These are phyloP conservation scores for Fragum whitleyi DNA, from an alignment of 2,888 invertebrate species.

Conservation along the genomic window DNA sequence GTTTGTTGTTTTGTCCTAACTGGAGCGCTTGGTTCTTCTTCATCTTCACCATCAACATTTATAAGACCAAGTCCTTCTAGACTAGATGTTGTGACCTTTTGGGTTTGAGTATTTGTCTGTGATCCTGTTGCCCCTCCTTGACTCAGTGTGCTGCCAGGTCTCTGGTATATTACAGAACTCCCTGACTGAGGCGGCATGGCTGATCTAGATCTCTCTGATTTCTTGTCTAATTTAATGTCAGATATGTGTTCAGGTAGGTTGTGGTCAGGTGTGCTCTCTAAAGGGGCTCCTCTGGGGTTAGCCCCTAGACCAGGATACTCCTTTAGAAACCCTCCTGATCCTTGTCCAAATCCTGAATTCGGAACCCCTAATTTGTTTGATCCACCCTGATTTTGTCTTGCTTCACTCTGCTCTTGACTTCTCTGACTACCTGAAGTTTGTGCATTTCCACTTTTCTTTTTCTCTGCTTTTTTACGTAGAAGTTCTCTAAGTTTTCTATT, in stretches of 20 bases:
- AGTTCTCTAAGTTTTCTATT: background rate
- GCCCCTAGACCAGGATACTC: background rate
- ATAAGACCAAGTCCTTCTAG: constrained; percentile 12
- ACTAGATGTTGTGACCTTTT: background rate
- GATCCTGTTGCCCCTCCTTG: background rate
- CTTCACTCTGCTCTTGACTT: background rate
- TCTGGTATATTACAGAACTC: background rate
- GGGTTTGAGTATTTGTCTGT: background rate
- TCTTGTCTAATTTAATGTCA: background rate
- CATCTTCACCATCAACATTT: constrained; percentile 20
- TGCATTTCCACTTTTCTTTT: background rate
- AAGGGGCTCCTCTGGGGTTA: background rate
- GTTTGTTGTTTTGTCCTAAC: background rate
- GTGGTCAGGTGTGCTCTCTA: background rate
- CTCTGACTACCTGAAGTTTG: background rate
- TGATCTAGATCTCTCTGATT: background rate
- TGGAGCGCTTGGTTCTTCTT: background rate
- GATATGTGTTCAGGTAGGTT: background rate
- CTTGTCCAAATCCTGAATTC: background rate
- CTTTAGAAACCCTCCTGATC: background rate
- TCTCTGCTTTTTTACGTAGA: background rate
- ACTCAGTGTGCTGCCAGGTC: background rate
- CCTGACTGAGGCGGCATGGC: background rate
- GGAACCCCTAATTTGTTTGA: background rate
- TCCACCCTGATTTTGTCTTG: background rate